Evolutionary conservation across 2,113 vertebrate genomes (phyloP), one percentile per base, ranked within the genome.

Genomic region (Coracopsis vasa): DNA sequence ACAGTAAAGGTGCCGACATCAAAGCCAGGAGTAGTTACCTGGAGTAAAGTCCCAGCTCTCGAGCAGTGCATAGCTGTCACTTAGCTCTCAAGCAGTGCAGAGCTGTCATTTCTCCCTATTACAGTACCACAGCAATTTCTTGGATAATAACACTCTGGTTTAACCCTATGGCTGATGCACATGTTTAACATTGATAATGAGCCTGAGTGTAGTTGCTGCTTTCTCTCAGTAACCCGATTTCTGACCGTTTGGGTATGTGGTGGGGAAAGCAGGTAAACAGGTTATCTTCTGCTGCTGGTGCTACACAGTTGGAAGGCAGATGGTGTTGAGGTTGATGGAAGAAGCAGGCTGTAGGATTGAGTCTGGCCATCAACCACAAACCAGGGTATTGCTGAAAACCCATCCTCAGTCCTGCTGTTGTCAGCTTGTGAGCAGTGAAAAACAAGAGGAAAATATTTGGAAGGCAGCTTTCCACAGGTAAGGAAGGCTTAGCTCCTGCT

Each of bases 101-200:
- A 70, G 86, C 62, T 92, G 71, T 25, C 41, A 17, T 31, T 83
- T 75, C 91, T 92, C 70, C 67, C 17, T 56, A 20, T 80, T 47
- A 65, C 11, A 13, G 31, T 7, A 28, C 27, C 56, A 41, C 60
- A 65, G 44, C 37, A 37, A 37, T 56, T 67, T 53, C 80, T 62
- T 65, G 39, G 19, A 23, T 50, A 71, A 4, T 10, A 16, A 14
- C 25, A 10, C 18, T 61, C 16, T 47, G 27, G 1, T 78, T 58
- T 65, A 89, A 60, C 56, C 33, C 61, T 11, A 5, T 87, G 47
- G 14, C 58, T 81, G 69, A 28, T 80, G 21, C 47, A n/a, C 7
- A 6, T 19, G 44, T 18, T 74, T 50, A 39, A 50, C 47, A 13
- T 10, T 60, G 61, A 13, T 45, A n/a, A 61, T 17, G 53, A 51